Evolutionary conservation across 2,797 vertebrate species (phyloP), one percentile per base, ranked within the genome.

Genomic region (Dromococcyx pavoninus): DNA sequence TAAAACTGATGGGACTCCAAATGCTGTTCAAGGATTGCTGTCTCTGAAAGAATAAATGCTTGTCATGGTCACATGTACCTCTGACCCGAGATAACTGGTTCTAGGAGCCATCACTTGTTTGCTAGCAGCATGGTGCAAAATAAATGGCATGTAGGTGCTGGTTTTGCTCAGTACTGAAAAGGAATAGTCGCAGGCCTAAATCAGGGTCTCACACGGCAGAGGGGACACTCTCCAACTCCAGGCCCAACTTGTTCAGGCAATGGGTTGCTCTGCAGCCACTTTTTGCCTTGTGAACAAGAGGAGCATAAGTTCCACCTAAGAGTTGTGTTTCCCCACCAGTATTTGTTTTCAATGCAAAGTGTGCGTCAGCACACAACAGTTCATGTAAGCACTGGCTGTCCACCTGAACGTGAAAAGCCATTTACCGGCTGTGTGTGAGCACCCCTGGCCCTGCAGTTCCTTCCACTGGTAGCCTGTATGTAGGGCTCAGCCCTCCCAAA

Each of bases 41-140:
- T 5, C 27, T 70, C 73, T 72, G 32, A 28, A 81, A 85, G 51
- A 78, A 48, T 35, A 57, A 58, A 60, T 33, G 50, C 33, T 13
- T 5, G n/a, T 32, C 44, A 81, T 28, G 43, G 39, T 82, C 50
- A 35, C 0, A 0, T 3, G 13, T 41, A n/a, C 24, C 56, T 69
- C 46, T 62, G 46, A 58, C 10, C 54, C 21, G 53, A 66, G 61
- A 22, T 13, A 65, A 37, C 17, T 4, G 6, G 10, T 43, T 37
- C 13, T 37, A 62, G 32, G 53, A 72, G 18, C 9, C 54, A 17
- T 10, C 28, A 4, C 11, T 54, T 74, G 14, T 58, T 73, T 70
- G 6, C 64, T 19, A 74, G 32, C n/a, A 91, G 30, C 8, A 41
- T 25, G 23, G 46, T 43, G 35, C 16, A 60, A 61, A 64, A n/a